These are phyloP conservation scores for Psilopsiagon aurifrons DNA, from an alignment of 2,113 vertebrate species.

Conservation along the genomic window DNA sequence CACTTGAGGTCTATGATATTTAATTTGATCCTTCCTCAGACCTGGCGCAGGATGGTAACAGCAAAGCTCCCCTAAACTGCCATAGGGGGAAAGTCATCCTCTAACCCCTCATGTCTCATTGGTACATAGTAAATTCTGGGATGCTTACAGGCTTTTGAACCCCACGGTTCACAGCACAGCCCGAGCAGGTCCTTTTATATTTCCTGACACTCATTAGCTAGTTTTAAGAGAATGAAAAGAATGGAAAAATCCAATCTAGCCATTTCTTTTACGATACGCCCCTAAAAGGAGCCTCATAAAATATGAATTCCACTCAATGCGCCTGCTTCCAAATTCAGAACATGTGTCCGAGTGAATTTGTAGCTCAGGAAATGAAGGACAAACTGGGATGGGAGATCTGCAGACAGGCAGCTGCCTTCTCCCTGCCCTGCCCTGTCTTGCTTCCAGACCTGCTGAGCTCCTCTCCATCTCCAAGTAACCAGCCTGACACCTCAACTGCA, in stretches of 20 bases:
- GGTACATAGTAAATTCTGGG: not conserved
- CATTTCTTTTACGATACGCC: slow-evolving; percentile 36
- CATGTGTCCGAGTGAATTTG: slow-evolving; percentile 56
- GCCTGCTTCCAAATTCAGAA: slow-evolving; percentile 66
- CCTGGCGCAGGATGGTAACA: not conserved
- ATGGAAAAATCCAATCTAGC: slow-evolving; percentile 7
- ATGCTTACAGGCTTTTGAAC: not conserved
- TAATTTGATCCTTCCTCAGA: not conserved
- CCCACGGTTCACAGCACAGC: not conserved
- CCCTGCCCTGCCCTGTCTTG: not conserved
- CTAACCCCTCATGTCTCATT: not conserved
- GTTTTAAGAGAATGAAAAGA: slow-evolving; percentile 26
- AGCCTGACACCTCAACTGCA: too few species aligned
- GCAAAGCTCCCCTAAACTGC: not conserved
- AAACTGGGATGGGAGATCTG: not conserved
- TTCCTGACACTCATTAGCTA: not conserved
- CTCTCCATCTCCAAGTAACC: rapidly evolving
- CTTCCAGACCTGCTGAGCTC: not conserved
- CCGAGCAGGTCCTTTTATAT: slow-evolving; percentile 1
- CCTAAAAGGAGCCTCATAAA: slow-evolving; percentile 64
- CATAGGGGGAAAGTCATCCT: not conserved
- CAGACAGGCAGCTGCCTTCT: slow-evolving; percentile 12
- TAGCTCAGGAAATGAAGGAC: slow-evolving; percentile 51
- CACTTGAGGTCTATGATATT: not conserved
- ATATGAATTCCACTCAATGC: slow-evolving; percentile 42